Conservation (phyloP, 1,140 invertebrate genomes). For the Philopotamus ludificatus region DNA sequence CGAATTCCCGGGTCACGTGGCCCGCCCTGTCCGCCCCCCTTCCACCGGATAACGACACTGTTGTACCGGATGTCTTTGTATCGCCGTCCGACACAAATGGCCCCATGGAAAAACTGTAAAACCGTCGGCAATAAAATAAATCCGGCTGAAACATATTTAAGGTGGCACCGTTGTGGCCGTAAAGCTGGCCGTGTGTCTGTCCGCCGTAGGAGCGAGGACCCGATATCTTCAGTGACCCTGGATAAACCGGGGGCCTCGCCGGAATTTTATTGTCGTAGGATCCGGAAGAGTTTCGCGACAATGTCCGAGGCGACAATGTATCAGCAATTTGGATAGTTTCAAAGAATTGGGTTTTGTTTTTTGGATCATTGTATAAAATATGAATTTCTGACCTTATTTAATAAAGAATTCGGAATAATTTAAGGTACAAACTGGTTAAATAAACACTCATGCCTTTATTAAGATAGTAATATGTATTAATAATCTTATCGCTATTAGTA, state of each 20-base stretch:
- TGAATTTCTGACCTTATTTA: too few relatives aligned
- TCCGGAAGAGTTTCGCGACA: too few relatives aligned
- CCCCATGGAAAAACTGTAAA: slow-evolving; percentile 10
- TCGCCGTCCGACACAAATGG: background rate
- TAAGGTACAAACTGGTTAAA: too few relatives aligned
- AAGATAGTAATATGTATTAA: too few relatives aligned
- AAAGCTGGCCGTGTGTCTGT: slow-evolving; percentile 16
- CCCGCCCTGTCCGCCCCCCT: too few relatives aligned
- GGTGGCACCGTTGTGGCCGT: slow-evolving; percentile 21
- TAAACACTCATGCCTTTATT: too few relatives aligned
- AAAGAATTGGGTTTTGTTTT: too few relatives aligned
- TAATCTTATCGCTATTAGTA: too few relatives aligned
- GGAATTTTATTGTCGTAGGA: slow-evolving; percentile 1
- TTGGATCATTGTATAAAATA: too few relatives aligned
- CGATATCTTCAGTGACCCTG: slow-evolving; percentile 24
- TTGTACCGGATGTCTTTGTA: slow-evolving; percentile 1
- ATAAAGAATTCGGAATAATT: too few relatives aligned
- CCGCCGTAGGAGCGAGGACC: slow-evolving; percentile 1
- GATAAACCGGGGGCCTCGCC: slow-evolving; percentile 16
- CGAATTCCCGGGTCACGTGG: background rate
- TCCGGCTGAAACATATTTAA: slow-evolving; percentile 28
- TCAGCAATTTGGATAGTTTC: too few relatives aligned
- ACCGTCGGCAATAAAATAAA: slow-evolving; percentile 27
- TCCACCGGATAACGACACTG: background rate
- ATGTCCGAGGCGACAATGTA: too few relatives aligned